These are phyloP conservation scores for Helleia helle DNA, from an alignment of 2,888 invertebrate species.

Conservation along the genomic window DNA sequence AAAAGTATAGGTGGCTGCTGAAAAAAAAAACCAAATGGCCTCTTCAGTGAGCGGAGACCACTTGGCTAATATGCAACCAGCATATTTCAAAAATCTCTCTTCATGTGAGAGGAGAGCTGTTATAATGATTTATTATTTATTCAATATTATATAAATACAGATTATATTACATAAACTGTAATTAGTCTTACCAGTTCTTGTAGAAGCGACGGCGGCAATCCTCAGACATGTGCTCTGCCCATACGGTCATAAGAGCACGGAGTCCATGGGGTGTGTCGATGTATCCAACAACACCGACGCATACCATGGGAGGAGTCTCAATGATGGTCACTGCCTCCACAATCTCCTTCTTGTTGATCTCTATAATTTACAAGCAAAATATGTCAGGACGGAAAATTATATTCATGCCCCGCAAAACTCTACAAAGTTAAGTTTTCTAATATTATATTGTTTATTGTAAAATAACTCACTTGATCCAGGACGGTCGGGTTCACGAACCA, in stretches of 20 bases:
- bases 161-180: neutral
- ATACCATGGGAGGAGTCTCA: conserved; percentile 98
- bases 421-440: neutral
- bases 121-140: conserved; percentile 14
- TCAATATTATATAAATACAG: neutral
- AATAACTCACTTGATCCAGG: conserved; percentile 95
- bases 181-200: conserved; percentile 93
- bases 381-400: too few relatives aligned
- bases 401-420: too few relatives aligned
- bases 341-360: conserved; percentile 99
- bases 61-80: conserved; percentile 42
- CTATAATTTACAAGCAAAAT: conserved; percentile 58
- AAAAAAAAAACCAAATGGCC: conserved; percentile 65
- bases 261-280: conserved; percentile 99
- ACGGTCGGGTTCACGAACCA: conserved; percentile 98
- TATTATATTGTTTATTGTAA: too few relatives aligned
- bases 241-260: conserved; percentile 94
- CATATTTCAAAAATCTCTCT: conserved; percentile 73
- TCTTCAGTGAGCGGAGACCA: conserved; percentile 85
- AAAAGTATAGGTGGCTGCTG: conserved; percentile 18
- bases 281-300: conserved; percentile 98
- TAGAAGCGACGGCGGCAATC: conserved; percentile 99
- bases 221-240: conserved; percentile 99
- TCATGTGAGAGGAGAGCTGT: conserved; percentile 82
- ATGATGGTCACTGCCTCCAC: conserved; percentile 99